Conservation (phyloP, 2,797 vertebrate genomes). For the Pantherophis vulpinus region DNA sequence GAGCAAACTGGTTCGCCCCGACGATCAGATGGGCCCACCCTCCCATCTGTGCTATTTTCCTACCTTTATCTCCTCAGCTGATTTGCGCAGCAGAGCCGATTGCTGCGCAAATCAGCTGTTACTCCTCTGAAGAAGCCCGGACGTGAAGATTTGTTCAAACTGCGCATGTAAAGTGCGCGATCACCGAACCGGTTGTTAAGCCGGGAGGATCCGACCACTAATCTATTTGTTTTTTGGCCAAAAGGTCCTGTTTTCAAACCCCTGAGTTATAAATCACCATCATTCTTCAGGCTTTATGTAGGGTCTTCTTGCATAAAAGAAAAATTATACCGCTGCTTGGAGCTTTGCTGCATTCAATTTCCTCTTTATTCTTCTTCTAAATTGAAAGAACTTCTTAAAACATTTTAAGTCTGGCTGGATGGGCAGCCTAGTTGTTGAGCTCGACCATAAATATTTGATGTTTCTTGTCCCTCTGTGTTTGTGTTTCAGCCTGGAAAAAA, state of each 20-base stretch:
- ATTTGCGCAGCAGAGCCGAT: too few species aligned
- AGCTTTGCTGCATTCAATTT: not conserved
- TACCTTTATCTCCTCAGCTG: too few species aligned
- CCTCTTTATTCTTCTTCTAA: not conserved
- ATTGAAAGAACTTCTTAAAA: not conserved
- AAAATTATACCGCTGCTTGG: not conserved
- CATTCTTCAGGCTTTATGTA: not conserved
- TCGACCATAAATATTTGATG: conserved; percentile 16
- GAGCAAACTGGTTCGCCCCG: too few species aligned
- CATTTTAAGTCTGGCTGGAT: not conserved
- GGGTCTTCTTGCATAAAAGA: not conserved
- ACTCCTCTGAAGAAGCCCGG: too few species aligned
- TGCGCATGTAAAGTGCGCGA: too few species aligned
- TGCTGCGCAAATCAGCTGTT: too few species aligned
- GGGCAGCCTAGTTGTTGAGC: not conserved
- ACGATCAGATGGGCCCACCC: too few species aligned
- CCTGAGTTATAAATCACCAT: not conserved
- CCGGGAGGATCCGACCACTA: too few species aligned
- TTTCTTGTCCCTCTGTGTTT: conserved; percentile 37
- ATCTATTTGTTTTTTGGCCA: not conserved
- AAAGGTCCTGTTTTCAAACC: not conserved
- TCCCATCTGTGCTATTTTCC: too few species aligned
- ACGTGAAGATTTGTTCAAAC: too few species aligned
- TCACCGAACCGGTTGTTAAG: too few species aligned
- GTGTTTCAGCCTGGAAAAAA: conserved; percentile 53